Evolutionary conservation across 2,797 vertebrate genomes (phyloP).

Genomic region (Aeoliscus strigatus): DNA sequence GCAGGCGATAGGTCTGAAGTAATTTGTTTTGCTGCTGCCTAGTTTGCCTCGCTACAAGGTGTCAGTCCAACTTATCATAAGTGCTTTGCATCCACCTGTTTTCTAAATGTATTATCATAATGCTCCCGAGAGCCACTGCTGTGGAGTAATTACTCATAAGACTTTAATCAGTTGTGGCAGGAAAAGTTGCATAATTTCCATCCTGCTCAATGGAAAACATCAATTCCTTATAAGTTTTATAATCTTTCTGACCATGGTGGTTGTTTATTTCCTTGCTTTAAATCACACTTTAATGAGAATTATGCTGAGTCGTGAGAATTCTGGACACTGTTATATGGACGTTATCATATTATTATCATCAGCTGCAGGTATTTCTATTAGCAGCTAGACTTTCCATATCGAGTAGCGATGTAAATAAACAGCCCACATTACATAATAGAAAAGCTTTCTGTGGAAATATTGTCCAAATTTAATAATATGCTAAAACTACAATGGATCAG

Average conservation of each 20-base stretch:
- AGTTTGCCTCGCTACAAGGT: constrained; percentile 34
- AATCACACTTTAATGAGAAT: constrained; percentile 9
- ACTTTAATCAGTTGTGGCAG: constrained; percentile 45
- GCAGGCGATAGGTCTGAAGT: constrained; percentile 56
- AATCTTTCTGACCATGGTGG: constrained; percentile 2
- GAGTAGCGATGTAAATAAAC: no score
- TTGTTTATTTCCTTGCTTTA: constrained; percentile 1
- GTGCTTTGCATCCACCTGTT: constrained; percentile 58
- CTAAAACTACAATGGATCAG: no score
- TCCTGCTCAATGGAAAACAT: constrained; percentile 6
- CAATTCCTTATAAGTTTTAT: not conserved
- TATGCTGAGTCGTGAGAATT: constrained; percentile 10
- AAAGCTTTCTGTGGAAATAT: no score
- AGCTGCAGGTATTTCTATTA: no score
- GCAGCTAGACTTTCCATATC: no score
- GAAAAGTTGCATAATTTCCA: constrained; percentile 20
- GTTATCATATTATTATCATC: no score
- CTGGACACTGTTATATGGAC: constrained; percentile 12
- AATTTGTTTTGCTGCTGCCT: constrained; percentile 52
- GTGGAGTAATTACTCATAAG: constrained; percentile 42
- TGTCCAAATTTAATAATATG: no score
- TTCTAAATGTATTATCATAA: constrained; percentile 48
- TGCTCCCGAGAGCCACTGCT: constrained; percentile 33
- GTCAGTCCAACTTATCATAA: constrained; percentile 52
- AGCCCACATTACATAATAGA: no score